Conservation (phyloP, 2,888 invertebrate genomes). For the Hirtodrosophila alboralis region DNA sequence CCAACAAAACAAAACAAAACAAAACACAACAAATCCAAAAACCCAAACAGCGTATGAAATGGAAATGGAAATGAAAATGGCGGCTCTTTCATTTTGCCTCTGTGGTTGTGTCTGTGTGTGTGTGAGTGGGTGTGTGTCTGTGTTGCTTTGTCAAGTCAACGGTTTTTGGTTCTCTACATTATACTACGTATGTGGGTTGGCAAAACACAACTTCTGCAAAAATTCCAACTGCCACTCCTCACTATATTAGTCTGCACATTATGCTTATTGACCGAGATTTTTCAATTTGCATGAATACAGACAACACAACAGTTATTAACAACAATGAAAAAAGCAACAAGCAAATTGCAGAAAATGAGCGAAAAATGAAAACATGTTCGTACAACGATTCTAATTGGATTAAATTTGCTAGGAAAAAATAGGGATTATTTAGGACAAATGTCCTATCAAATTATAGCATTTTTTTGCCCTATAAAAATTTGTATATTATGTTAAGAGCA, state of each 20-base stretch:
- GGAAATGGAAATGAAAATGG: conserved; percentile 39
- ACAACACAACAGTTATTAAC: conserved; percentile 41
- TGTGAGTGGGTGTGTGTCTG: conserved; percentile 18
- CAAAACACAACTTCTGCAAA: conserved; percentile 2
- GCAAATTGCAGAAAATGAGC: conserved; percentile 1
- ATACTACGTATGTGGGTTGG: too few species aligned
- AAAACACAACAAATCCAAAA: conserved; percentile 5
- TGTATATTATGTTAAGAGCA: too few species aligned
- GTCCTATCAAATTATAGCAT: too few species aligned
- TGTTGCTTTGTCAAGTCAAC: conserved; percentile 50
- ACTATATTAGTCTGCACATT: conserved; percentile 43
- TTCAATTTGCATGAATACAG: conserved; percentile 49
- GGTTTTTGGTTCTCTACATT: conserved; percentile 32
- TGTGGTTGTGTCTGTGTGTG: conserved; percentile 12
- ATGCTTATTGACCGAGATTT: conserved; percentile 70
- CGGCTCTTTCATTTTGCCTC: conserved; percentile 32
- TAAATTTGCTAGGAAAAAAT: too few species aligned
- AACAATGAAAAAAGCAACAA: conserved; percentile 19
- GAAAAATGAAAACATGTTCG: conserved; percentile 1
- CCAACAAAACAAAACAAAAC: conserved; percentile 8
- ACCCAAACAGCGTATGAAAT: conserved; percentile 29
- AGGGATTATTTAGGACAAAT: too few species aligned
- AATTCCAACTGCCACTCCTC: neutral
- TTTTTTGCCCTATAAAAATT: too few species aligned
- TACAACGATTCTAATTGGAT: conserved; percentile 3